Conservation (phyloP, 1,140 invertebrate species). For the Aphelinus certus region DNA sequence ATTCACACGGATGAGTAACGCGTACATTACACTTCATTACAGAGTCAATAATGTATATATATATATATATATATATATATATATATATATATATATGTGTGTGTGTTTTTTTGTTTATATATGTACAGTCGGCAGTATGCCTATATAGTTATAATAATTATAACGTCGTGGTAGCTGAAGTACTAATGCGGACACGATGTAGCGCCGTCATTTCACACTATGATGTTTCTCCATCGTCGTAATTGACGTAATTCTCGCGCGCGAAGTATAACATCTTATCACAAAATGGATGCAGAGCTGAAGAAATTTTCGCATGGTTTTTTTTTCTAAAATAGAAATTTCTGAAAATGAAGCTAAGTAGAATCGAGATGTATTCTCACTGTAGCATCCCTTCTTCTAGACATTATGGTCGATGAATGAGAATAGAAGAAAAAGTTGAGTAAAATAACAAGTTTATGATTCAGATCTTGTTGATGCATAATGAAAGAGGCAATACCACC, state of each 20-base stretch:
- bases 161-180: slow-evolving; percentile 51
- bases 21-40: slow-evolving; percentile 63
- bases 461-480: too few relatives aligned
- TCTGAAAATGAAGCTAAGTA: too few relatives aligned
- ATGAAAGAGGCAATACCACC: neutral
- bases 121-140: slow-evolving; percentile 52
- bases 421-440: too few relatives aligned
- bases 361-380: too few relatives aligned
- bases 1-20: slow-evolving; percentile 61
- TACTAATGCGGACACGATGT: slow-evolving; percentile 42
- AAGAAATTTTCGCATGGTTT: too few relatives aligned
- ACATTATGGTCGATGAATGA: too few relatives aligned
- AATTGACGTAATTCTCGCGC: slow-evolving; percentile 44
- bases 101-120: slow-evolving; percentile 43
- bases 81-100: slow-evolving; percentile 43
- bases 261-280: neutral
- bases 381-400: too few relatives aligned
- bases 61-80: slow-evolving; percentile 46
- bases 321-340: too few relatives aligned
- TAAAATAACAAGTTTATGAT: too few relatives aligned
- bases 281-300: too few relatives aligned
- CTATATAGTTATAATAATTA: slow-evolving; percentile 46
- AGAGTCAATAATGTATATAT: slow-evolving; percentile 58
- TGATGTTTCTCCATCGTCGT: slow-evolving; percentile 38
- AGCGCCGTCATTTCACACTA: slow-evolving; percentile 18